These are phyloP conservation scores for Pterocles burchelli DNA, from an alignment of 2,113 vertebrate species.

Conservation along the genomic window DNA sequence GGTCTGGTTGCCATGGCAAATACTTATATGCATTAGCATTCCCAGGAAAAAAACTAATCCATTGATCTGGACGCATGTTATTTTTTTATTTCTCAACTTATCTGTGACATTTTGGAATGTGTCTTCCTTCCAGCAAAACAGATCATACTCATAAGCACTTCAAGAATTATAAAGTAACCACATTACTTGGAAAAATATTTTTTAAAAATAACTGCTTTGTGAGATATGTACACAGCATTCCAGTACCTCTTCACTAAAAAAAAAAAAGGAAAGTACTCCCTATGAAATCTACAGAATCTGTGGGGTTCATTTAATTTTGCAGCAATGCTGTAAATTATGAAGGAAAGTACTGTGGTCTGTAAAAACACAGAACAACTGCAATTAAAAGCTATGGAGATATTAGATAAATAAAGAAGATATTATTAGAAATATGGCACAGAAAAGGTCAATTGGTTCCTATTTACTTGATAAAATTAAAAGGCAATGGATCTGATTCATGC, in stretches of 20 bases:
- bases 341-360: not conserved
- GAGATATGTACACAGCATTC: not conserved
- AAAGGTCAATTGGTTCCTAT: slow-evolving; percentile 7
- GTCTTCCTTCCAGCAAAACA: slow-evolving; percentile 26
- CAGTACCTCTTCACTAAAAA: not conserved
- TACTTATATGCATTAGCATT: slow-evolving; percentile 1
- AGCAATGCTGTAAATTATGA: slow-evolving; percentile 11
- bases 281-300: not conserved
- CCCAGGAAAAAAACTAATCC: not conserved
- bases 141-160: not conserved
- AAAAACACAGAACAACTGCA: not conserved
- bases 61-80: slow-evolving; percentile 3
- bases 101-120: not conserved
- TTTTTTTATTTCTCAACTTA: slow-evolving; percentile 53
- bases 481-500: not conserved
- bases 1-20: slow-evolving; percentile 43
- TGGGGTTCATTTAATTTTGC: not conserved
- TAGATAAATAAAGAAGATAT: slow-evolving; percentile 41
- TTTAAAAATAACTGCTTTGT: not conserved
- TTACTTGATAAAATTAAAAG: slow-evolving; percentile 25
- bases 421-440: not conserved
- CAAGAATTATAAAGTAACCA: not conserved
- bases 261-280: not conserved
- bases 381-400: slow-evolving; percentile 35
- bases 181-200: slow-evolving; percentile 1